These are phyloP conservation scores for Dexiosoma caninum DNA, from an alignment of 2,888 invertebrate genomes.

Conservation along the genomic window DNA sequence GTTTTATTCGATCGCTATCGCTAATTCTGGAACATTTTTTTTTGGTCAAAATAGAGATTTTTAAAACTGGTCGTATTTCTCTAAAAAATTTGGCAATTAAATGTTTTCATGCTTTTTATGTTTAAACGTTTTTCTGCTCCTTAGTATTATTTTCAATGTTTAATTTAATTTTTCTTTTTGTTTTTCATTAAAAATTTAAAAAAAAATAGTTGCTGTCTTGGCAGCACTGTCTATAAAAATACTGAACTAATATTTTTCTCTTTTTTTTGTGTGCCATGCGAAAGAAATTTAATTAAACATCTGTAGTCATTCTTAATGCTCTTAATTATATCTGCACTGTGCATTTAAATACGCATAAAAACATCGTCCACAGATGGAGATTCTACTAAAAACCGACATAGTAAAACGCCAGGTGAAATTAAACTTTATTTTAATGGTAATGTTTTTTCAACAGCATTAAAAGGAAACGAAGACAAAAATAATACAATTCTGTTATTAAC, in stretches of 20 bases:
- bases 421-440: constrained; percentile 1
- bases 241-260: background rate
- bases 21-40: no score
- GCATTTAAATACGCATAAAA: background rate
- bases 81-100: no score
- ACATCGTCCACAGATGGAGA: background rate
- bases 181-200: no score
- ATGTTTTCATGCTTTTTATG: no score
- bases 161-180: no score
- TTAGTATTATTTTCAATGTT: no score
- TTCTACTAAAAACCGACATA: background rate
- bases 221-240: background rate
- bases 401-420: background rate
- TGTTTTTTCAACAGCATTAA: background rate
- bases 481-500: background rate
- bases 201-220: no score
- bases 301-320: constrained; percentile 14
- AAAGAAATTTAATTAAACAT: background rate
- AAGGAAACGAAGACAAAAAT: background rate
- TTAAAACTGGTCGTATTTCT: no score
- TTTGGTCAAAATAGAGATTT: no score
- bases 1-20: no score
- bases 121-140: no score
- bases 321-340: background rate
- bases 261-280: background rate